Conservation (phyloP, 2,888 invertebrate species). For the Spisula subtruncata region DNA sequence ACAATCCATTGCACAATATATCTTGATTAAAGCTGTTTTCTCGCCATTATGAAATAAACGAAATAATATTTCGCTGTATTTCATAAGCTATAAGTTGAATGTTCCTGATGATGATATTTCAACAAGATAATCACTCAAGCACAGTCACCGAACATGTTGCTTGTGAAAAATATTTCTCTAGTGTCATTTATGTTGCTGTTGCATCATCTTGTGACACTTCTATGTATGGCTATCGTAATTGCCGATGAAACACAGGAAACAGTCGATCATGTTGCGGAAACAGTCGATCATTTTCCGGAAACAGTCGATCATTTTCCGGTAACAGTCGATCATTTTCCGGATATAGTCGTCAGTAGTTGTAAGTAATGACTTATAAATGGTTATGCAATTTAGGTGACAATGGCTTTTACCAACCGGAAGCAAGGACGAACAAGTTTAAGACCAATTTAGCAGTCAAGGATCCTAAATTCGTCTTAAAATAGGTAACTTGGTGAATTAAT, state of each 20-base stretch:
- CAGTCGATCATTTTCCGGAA: background rate
- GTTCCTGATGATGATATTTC: too few species aligned
- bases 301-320: background rate
- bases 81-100: too few species aligned
- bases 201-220: too few species aligned
- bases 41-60: too few species aligned
- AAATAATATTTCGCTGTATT: too few species aligned
- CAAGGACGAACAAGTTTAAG: background rate
- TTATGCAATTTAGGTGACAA: background rate
- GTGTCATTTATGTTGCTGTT: too few species aligned
- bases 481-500: conserved; percentile 2
- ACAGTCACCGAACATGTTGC: too few species aligned
- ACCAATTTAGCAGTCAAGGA: conserved; percentile 4
- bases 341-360: background rate
- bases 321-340: background rate
- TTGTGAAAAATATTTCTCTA: too few species aligned
- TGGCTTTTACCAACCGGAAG: background rate
- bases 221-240: background rate
- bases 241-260: background rate
- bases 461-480: background rate
- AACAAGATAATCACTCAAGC: too few species aligned
- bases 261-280: background rate
- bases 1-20: too few species aligned
- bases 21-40: too few species aligned
- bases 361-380: background rate